These are phyloP conservation scores for Drosophila nasuta DNA, from an alignment of 1,140 invertebrate species.

Conservation along the genomic window DNA sequence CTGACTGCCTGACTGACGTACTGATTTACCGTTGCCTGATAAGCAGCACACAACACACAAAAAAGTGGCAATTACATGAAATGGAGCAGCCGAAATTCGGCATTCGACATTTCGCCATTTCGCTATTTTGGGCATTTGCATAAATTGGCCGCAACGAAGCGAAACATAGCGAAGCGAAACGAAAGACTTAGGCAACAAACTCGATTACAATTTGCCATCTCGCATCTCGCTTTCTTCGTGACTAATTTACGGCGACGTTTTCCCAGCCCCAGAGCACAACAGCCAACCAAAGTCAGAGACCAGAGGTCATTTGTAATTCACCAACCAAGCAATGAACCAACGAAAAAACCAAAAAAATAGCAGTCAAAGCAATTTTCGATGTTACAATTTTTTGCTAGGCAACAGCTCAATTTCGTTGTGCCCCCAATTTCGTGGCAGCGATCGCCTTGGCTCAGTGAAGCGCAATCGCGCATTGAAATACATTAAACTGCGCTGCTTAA, in stretches of 20 bases:
- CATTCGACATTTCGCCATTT: conserved; percentile 41
- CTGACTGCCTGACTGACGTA: conserved; percentile 44
- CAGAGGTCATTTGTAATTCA: conserved; percentile 69
- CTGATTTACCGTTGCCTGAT: conserved; percentile 74
- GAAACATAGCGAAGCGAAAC: conserved; percentile 50
- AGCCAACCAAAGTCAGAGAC: conserved; percentile 51
- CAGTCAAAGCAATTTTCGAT: conserved; percentile 69
- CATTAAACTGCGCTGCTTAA: conserved; percentile 51
- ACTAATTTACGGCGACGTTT: conserved; percentile 70
- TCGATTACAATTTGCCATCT: conserved; percentile 46
- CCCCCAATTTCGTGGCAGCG: background rate
- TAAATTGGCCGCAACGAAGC: conserved; percentile 66
- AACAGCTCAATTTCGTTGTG: conserved; percentile 68
- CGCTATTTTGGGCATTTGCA: conserved; percentile 63
- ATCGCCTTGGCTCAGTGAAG: background rate
- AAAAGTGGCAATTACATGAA: conserved; percentile 78
- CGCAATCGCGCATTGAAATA: conserved; percentile 53
- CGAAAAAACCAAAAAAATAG: background rate
- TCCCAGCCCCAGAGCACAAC: conserved; percentile 37
- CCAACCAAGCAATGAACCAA: background rate
- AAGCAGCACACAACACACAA: conserved; percentile 46
- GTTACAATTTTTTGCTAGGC: conserved; percentile 67
- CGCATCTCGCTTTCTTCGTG: conserved; percentile 67
- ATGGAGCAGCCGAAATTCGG: conserved; percentile 64
- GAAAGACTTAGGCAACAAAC: conserved; percentile 75